Percentiles rank a stretch among this genome's conserved stretches.
phyloP scores from a whole-genome alignment of 2,797 vertebrate genomes.

The Liparis tanakae region DNA sequence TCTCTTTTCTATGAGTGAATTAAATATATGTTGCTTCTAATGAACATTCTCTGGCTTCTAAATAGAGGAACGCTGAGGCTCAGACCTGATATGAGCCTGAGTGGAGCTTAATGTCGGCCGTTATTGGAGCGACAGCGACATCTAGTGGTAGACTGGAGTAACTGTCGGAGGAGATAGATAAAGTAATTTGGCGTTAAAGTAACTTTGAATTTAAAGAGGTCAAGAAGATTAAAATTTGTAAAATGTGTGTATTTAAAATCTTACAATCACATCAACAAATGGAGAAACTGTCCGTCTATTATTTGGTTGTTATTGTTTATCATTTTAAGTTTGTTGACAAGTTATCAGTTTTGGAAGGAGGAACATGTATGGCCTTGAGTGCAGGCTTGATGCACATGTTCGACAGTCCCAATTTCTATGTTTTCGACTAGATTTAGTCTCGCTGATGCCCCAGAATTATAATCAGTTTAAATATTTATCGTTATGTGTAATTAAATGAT shows the following conservation, averaged over 20 bases:
- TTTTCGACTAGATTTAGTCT: background rate
- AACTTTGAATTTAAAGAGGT: no score
- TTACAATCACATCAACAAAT: background rate
- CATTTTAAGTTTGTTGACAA: background rate
- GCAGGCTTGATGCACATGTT: background rate
- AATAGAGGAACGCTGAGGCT: background rate
- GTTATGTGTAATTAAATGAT: background rate
- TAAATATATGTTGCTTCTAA: background rate
- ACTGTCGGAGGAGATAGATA: background rate
- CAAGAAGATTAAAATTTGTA: background rate
- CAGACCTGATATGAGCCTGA: background rate
- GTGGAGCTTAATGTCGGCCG: background rate
- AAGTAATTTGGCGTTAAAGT: background rate
- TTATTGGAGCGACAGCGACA: constrained; percentile 45
- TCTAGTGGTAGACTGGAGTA: constrained; percentile 47
- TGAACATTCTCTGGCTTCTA: background rate
- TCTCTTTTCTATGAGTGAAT: background rate
- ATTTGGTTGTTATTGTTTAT: background rate
- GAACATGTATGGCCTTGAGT: background rate
- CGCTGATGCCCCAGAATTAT: no score
- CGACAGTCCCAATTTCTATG: background rate
- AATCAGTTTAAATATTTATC: background rate
- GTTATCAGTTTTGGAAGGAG: background rate
- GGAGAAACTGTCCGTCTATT: background rate
- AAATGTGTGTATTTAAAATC: background rate